Evolutionary conservation across 1,140 invertebrate species (phyloP).

Genomic region (Pogonomyrmex barbatus): DNA sequence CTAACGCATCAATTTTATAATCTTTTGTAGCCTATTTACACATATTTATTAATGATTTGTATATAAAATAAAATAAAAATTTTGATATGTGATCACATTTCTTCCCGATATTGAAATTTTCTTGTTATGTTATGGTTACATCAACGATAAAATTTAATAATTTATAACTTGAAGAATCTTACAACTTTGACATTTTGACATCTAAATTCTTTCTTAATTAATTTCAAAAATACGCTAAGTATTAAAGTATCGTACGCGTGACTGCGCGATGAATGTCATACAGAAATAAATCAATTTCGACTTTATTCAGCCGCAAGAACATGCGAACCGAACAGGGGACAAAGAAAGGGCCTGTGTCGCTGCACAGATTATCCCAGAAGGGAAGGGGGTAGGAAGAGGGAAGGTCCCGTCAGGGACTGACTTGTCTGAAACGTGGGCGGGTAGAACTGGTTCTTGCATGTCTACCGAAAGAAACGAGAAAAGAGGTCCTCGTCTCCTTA

Average conservation of each 20-base stretch:
- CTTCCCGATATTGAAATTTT: background rate
- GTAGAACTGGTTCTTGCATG: slow-evolving; percentile 78
- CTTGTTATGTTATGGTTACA: background rate
- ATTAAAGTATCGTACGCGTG: background rate
- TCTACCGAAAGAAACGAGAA: slow-evolving; percentile 49
- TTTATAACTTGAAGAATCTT: background rate
- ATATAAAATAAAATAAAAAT: background rate
- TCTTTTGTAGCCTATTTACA: background rate
- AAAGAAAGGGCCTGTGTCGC: slow-evolving; percentile 39
- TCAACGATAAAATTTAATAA: slow-evolving; percentile 1
- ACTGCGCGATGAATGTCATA: background rate
- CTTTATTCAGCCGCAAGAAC: slow-evolving; percentile 24
- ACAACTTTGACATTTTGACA: background rate
- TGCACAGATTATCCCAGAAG: slow-evolving; percentile 56
- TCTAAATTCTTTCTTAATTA: background rate
- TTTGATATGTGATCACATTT: background rate
- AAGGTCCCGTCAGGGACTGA: slow-evolving; percentile 44
- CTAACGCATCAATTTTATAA: background rate
- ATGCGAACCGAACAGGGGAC: slow-evolving; percentile 33
- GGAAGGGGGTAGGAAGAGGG: slow-evolving; percentile 59
- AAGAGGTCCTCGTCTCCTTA: slow-evolving; percentile 13
- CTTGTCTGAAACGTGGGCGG: slow-evolving; percentile 77
- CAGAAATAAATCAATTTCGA: slow-evolving; percentile 6
- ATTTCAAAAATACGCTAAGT: background rate
- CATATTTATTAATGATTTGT: background rate